Percentiles rank a stretch among this genome's conserved stretches.
Conservation (phyloP, 2,888 invertebrate genomes). For the Graphium colonna region DNA sequence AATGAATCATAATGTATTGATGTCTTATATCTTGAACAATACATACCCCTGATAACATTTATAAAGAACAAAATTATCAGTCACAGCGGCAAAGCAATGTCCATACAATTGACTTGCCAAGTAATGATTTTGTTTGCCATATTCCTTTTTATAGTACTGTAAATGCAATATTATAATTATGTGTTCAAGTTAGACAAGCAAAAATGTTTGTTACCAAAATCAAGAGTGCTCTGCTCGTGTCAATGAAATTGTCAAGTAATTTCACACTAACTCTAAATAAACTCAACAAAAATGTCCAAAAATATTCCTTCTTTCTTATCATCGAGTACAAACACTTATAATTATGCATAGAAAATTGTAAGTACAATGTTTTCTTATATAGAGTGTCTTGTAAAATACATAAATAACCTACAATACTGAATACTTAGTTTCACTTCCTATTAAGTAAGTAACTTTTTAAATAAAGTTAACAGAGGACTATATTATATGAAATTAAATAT, state of each 20-base stretch:
- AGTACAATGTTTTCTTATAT: slow-evolving; percentile 39
- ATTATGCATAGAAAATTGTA: slow-evolving; percentile 70
- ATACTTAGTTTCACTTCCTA: slow-evolving; percentile 23
- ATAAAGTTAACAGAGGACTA: no score
- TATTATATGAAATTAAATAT: no score
- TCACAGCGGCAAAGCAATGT: slow-evolving; percentile 19
- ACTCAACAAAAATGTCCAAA: slow-evolving; percentile 24
- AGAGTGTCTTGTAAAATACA: neutral
- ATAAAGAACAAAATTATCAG: slow-evolving; percentile 49
- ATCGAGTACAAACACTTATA: slow-evolving; percentile 23
- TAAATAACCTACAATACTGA: slow-evolving; percentile 24
- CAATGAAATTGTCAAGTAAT: slow-evolving; percentile 56
- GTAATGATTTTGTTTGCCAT: slow-evolving; percentile 15
- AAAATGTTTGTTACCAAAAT: slow-evolving; percentile 36
- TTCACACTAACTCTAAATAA: slow-evolving; percentile 20
- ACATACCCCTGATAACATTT: slow-evolving; percentile 51
- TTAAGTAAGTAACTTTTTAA: no score
- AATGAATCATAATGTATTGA: slow-evolving; percentile 51
- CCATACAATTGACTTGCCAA: slow-evolving; percentile 9
- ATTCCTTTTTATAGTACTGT: slow-evolving; percentile 12
- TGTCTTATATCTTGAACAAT: slow-evolving; percentile 49
- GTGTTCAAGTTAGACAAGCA: neutral
- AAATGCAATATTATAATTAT: neutral
- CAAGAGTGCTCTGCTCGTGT: slow-evolving; percentile 54
- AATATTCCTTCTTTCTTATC: slow-evolving; percentile 17